phyloP scores from a whole-genome alignment of 23 tunicate genomes.

The Halocynthia roretzi region DNA sequence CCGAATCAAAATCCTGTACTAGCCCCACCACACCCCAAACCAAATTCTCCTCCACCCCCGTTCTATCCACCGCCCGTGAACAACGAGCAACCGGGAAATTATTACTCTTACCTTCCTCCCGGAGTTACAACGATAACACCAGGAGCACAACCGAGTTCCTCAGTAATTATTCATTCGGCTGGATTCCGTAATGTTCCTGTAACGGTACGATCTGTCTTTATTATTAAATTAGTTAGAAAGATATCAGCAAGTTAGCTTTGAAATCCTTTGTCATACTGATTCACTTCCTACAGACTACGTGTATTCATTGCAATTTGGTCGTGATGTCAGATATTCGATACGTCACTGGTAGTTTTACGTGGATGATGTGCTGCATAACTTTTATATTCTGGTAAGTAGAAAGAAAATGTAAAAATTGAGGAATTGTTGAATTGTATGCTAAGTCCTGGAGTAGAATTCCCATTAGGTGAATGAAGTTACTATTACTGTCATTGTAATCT shows the following conservation, averaged over 20 bases:
- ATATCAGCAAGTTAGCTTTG: too few relatives aligned
- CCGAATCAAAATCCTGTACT: too few relatives aligned
- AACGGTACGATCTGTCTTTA: background rate
- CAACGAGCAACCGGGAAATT: too few relatives aligned
- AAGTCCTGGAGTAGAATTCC: background rate
- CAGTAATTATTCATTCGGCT: background rate
- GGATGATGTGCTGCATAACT: constrained; percentile 20
- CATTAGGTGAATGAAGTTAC: too few relatives aligned
- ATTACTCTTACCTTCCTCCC: too few relatives aligned
- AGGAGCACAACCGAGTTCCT: background rate
- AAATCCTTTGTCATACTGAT: too few relatives aligned
- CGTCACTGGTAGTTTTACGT: constrained; percentile 10
- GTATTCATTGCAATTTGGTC: constrained; percentile 1
- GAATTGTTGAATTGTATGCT: background rate
- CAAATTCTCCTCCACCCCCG: too few relatives aligned
- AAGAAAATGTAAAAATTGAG: background rate
- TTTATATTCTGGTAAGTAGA: constrained; percentile 8
- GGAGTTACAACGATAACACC: too few relatives aligned
- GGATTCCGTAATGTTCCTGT: constrained; percentile 1
- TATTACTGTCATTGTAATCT: too few relatives aligned
- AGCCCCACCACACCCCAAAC: too few relatives aligned
- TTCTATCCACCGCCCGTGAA: too few relatives aligned
- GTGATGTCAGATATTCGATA: background rate
- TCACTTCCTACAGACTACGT: background rate
- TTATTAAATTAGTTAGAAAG: too few relatives aligned